Base-by-base conservation (phyloP, 2,113 vertebrate genomes). In the Lepidiolamprologus cunningtoni region DNA sequence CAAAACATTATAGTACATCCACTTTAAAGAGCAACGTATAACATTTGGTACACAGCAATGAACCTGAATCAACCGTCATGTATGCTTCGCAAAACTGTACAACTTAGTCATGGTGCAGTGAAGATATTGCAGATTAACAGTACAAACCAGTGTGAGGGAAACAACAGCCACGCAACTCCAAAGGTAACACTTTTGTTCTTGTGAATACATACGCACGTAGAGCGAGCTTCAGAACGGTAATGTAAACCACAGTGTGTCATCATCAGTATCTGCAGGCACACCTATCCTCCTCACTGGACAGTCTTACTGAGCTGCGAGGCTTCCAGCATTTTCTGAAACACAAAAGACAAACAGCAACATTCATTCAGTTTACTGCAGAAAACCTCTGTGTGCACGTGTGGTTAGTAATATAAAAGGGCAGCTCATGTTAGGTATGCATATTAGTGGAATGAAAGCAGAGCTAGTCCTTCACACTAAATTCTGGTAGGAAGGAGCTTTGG, bases 301-400 rank as follows among this genome's bases (percentile, higher is more conserved):
- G 5, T 61, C 90, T 94, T 89, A 7, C 83, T 78, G 85, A 90
- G 45, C 91, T 91, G 93, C 50, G 87, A 57, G 61, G 88, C 86
- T 66, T 96, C 94, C 10, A 95, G 92, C 89, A 96, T 96, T 96
- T 96, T 96, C 96, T 96, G 94, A 84, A 95, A 95, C 83, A 93
- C 79, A 90, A 37, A 21, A 17, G 5, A 54, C 73, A 78, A 55
- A 80, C 35, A 6, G 31, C 23, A n/a, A 21, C 53, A n/a, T 35
- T 61, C 6, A 40, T 13, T 10, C 14, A 9, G 14, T 9, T 61
- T 13, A 33, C 23, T n/a, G 17, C 17, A 47, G 47, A 4, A 78
- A 57, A 19, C 13, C 19, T 21, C 1, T 1, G 19, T 66, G 61
- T 37, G 61, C 10, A 37, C 7, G 8, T 42, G 66, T 7, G 21